Percentiles rank a stretch among this genome's conserved stretches.
phyloP scores from a whole-genome alignment of 1,140 invertebrate genomes.

The Drosophila athabasca region DNA sequence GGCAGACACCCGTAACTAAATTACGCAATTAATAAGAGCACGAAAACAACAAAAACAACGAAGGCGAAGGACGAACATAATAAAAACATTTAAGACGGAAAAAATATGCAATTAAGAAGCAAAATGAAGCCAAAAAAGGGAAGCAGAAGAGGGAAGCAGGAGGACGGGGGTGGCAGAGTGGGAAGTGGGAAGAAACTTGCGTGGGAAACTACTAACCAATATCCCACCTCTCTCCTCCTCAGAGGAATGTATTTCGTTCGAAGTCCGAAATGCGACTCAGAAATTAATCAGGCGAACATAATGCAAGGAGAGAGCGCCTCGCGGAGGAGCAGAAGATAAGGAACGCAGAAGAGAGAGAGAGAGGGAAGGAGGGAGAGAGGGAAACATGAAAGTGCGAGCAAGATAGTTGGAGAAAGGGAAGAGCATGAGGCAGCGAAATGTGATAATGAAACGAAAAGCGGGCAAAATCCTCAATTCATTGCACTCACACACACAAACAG shows the following conservation, averaged over 20 bases:
- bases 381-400: no score
- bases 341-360: no score
- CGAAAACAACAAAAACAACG: constrained; percentile 13
- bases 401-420: no score
- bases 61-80: constrained; percentile 22
- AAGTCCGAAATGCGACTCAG: constrained; percentile 33
- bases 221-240: background rate
- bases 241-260: constrained; percentile 1
- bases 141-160: background rate
- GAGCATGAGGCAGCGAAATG: constrained; percentile 60
- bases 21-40: constrained; percentile 75
- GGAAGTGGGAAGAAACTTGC: constrained; percentile 17
- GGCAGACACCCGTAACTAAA: constrained; percentile 61
- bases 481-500: background rate
- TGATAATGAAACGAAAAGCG: constrained; percentile 58
- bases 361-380: no score
- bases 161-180: background rate
- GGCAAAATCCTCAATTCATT: constrained; percentile 56
- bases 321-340: no score
- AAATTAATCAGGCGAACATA: constrained; percentile 78
- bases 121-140: constrained; percentile 18
- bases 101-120: constrained; percentile 73
- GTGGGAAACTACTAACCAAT: constrained; percentile 52
- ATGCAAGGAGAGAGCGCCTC: constrained; percentile 49
- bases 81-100: constrained; percentile 61